Base-by-base conservation (phyloP, 2,888 invertebrate genomes). In the Magallana nippona region DNA sequence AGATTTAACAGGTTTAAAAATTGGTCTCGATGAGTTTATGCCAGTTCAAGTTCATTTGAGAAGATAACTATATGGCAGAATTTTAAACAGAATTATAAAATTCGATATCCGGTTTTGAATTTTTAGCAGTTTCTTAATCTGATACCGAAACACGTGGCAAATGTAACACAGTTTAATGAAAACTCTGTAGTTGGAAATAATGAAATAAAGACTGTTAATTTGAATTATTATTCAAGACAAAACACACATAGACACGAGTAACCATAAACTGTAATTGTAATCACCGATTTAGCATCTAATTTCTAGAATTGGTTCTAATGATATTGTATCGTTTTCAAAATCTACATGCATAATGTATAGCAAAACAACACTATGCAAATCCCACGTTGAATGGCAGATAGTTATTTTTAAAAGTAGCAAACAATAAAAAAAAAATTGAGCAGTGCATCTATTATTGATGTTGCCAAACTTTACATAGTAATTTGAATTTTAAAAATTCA, bases 41-140 rank as follows among this genome's bases (percentile, higher is more conserved):
- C 71, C 22, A 71, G 11, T 15, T 71, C 71, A 71, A 71, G 27
- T 71, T 71, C 27, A 71, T 27, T 71, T 27, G 71, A 71, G 71
- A 71, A 71, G 71, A 71, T 71, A 71, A 71, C 27, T 32, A 5
- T 32, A 71, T 71, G 71, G 32, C 71, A 22, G 27, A 32, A 71
- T 27, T 32, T 10, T 5, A 27, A 71, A 71, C 15, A 27, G 22
- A 32, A 71, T 11, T 71, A 71, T 22, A 32, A 71, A 71, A 71
- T 32, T 71, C 32, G 71, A 71, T 71, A 71, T 71, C 71, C 71
- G 71, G 71, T 71, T 71, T 71, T 71, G 27, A 10, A 27, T 71
- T 27, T 71, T 22, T 22, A 63, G 19, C 27, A 63, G 1, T 63
- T 19, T 13, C 22, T 63, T 11, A 63, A 2, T 15, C 2, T 27